phyloP scores from a whole-genome alignment of 2,888 invertebrate species.

The Lomographa bimaculata region DNA sequence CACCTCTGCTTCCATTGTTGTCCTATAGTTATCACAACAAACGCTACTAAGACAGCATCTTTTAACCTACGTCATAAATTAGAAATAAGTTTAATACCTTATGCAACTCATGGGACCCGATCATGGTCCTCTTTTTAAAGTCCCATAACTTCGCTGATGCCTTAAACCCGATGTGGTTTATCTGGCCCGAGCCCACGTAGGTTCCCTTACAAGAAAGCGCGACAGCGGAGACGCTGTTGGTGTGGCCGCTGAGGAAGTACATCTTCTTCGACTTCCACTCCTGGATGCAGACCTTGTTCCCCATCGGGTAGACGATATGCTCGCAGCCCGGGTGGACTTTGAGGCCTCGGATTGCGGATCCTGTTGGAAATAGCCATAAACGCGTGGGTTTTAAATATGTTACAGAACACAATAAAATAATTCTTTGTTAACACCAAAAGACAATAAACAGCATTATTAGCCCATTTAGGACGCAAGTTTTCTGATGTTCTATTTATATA shows the following conservation, averaged over 20 bases:
- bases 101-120: conserved; percentile 91
- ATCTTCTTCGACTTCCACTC: conserved; percentile 88
- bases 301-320: conserved; percentile 90
- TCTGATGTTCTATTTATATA: too few relatives aligned
- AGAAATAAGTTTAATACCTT: too few relatives aligned
- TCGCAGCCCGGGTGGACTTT: conserved; percentile 88
- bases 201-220: conserved; percentile 89
- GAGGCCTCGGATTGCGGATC: conserved; percentile 81
- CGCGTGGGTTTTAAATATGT: too few relatives aligned
- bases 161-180: conserved; percentile 95
- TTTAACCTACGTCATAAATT: too few relatives aligned
- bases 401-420: too few relatives aligned
- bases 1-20: too few relatives aligned
- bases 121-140: conserved; percentile 84
- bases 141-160: conserved; percentile 95
- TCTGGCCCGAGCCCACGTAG: conserved; percentile 94
- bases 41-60: too few relatives aligned
- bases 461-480: too few relatives aligned
- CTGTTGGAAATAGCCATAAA: too few relatives aligned
- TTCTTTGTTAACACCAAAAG: too few relatives aligned
- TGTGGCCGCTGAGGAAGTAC: conserved; percentile 90
- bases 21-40: too few relatives aligned
- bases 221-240: conserved; percentile 90
- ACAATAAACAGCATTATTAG: too few relatives aligned
- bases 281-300: conserved; percentile 90